A percentile compares a stretch with the other conserved stretches of the same genome.
Conservation (phyloP, 2,797 vertebrate species). For the Capromys pilorides region DNA sequence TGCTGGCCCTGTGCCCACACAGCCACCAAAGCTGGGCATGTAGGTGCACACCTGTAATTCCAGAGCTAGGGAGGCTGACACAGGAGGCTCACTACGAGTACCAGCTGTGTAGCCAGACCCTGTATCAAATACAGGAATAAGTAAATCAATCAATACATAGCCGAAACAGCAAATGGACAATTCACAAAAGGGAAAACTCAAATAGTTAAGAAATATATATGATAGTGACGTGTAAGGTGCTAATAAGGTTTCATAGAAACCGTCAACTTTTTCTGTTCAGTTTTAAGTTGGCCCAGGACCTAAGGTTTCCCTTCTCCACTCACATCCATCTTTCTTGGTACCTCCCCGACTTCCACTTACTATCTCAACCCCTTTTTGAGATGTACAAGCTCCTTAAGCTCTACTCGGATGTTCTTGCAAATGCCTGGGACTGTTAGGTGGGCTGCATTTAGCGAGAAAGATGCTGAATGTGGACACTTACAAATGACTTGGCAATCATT, state of each 20-base stretch:
- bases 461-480: background rate
- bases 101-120: too few relatives aligned
- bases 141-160: too few relatives aligned
- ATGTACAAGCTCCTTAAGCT: background rate
- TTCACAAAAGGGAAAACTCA: background rate
- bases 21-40: too few relatives aligned
- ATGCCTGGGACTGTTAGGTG: background rate
- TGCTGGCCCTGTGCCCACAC: too few relatives aligned
- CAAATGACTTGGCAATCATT: background rate
- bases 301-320: background rate
- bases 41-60: too few relatives aligned
- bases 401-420: background rate
- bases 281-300: background rate
- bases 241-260: background rate
- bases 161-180: background rate
- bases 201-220: background rate
- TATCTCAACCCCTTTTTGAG: background rate
- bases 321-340: background rate
- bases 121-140: too few relatives aligned
- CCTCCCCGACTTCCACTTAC: background rate
- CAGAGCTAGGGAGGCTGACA: too few relatives aligned
- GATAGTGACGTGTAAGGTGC: too few relatives aligned
- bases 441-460: background rate
- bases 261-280: slow-evolving; percentile 12
- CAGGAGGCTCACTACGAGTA: too few relatives aligned